Percentiles rank a stretch among this genome's conserved stretches.
These are phyloP conservation scores for Drosophila bunnanda DNA, from an alignment of 2,888 invertebrate genomes.

Conservation along the genomic window DNA sequence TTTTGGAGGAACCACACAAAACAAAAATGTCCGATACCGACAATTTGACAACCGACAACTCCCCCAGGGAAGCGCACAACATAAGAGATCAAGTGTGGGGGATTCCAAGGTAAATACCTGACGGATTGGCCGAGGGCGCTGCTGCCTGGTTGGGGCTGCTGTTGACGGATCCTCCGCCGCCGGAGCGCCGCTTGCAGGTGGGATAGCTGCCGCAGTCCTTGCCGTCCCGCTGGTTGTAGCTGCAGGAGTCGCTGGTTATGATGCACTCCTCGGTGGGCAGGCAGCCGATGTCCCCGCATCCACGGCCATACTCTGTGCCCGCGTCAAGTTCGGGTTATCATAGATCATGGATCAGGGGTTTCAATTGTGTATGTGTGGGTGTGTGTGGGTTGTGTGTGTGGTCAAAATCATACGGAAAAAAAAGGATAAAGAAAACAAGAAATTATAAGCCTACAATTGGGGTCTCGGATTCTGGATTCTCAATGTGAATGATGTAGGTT, in stretches of 20 bases:
- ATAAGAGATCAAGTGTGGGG: constrained; percentile 42
- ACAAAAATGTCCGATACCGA: background rate
- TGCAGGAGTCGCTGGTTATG: constrained; percentile 88
- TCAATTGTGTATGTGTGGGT: constrained; percentile 9
- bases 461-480: constrained; percentile 11
- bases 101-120: constrained; percentile 81
- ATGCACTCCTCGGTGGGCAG: constrained; percentile 89
- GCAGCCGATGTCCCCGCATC: constrained; percentile 92
- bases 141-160: constrained; percentile 67
- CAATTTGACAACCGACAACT: constrained; percentile 27
- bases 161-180: constrained; percentile 60
- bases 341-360: constrained; percentile 8
- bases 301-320: constrained; percentile 90
- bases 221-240: constrained; percentile 86
- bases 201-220: constrained; percentile 89
- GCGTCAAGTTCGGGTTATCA: constrained; percentile 13
- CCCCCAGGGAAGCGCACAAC: constrained; percentile 26
- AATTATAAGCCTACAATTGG: constrained; percentile 29
- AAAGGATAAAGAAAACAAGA: constrained; percentile 9
- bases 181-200: constrained; percentile 87
- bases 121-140: constrained; percentile 80
- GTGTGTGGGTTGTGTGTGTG: constrained; percentile 13
- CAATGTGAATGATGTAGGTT: constrained; percentile 31
- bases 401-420: constrained; percentile 27
- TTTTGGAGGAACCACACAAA: constrained; percentile 20